These are phyloP conservation scores for Lasioglossum baleicum DNA, from an alignment of 1,140 invertebrate species.

Conservation along the genomic window DNA sequence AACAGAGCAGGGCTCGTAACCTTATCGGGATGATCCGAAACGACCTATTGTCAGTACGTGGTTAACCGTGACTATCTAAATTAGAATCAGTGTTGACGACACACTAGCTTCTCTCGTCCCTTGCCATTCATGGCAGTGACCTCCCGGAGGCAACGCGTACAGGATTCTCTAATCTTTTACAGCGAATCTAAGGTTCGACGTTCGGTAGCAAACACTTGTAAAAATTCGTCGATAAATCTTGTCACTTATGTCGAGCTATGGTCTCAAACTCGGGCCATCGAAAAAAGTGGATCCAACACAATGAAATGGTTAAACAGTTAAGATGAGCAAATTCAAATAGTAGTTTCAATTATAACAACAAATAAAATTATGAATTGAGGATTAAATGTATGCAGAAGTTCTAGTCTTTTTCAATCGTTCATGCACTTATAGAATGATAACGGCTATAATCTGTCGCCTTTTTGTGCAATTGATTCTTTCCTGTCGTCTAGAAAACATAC, in stretches of 20 bases:
- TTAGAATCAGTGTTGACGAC: conserved; percentile 73
- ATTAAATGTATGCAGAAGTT: too few relatives aligned
- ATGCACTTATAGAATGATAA: too few relatives aligned
- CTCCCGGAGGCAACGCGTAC: neutral
- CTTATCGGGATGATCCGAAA: conserved; percentile 69
- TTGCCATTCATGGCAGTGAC: conserved; percentile 32
- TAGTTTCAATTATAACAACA: conserved; percentile 31
- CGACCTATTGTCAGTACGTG: conserved; percentile 72
- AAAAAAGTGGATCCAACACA: neutral
- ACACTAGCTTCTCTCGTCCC: conserved; percentile 33
- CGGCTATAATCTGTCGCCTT: too few relatives aligned
- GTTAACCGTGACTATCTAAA: conserved; percentile 76
- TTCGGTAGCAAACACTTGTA: neutral
- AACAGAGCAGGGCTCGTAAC: conserved; percentile 53
- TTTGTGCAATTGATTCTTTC: too few relatives aligned
- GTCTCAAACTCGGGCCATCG: neutral
- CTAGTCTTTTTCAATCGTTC: too few relatives aligned
- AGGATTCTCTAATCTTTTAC: conserved; percentile 13
- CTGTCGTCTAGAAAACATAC: too few relatives aligned
- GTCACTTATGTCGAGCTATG: neutral
- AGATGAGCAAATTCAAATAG: neutral
- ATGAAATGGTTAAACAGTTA: conserved; percentile 1
- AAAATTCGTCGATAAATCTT: neutral
- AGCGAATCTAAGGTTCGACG: neutral
- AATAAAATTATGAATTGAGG: too few relatives aligned